phyloP scores from a whole-genome alignment of 2,113 vertebrate genomes.

The Indicator maculatus region DNA sequence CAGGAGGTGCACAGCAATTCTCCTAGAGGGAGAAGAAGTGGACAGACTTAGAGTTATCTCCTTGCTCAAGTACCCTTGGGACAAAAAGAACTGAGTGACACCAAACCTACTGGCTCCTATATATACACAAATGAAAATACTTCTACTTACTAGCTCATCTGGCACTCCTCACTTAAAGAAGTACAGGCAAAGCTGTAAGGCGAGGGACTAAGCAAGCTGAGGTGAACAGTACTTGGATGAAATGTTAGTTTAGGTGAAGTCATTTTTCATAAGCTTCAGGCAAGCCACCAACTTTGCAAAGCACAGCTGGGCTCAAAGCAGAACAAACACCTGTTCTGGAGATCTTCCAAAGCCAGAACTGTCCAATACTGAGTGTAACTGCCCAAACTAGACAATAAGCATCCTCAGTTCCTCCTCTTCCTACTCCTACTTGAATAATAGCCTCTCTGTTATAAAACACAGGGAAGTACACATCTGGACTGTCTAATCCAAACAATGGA shows the following conservation, averaged over 20 bases:
- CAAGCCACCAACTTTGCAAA: neutral
- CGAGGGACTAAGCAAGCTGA: neutral
- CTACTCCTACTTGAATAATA: neutral
- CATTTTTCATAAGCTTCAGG: neutral
- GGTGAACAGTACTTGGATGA: neutral
- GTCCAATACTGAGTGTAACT: neutral
- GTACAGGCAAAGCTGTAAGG: neutral
- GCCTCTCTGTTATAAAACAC: neutral
- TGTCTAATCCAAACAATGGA: neutral
- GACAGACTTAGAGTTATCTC: neutral
- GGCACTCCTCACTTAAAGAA: neutral
- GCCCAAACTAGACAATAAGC: neutral
- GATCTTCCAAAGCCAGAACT: neutral
- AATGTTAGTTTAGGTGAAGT: neutral
- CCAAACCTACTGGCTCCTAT: neutral
- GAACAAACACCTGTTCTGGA: neutral
- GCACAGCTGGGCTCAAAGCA: neutral
- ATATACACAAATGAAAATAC: fast-evolving
- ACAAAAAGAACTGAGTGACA: neutral
- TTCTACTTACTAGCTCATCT: neutral
- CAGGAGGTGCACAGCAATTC: neutral
- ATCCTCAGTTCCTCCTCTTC: neutral
- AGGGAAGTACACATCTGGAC: neutral
- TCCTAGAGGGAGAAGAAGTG: neutral
- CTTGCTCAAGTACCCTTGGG: neutral